Evolutionary conservation across 2,888 invertebrate genomes (phyloP), one percentile per base, ranked within the genome.

Genomic region (Serrognathus titanus): DNA sequence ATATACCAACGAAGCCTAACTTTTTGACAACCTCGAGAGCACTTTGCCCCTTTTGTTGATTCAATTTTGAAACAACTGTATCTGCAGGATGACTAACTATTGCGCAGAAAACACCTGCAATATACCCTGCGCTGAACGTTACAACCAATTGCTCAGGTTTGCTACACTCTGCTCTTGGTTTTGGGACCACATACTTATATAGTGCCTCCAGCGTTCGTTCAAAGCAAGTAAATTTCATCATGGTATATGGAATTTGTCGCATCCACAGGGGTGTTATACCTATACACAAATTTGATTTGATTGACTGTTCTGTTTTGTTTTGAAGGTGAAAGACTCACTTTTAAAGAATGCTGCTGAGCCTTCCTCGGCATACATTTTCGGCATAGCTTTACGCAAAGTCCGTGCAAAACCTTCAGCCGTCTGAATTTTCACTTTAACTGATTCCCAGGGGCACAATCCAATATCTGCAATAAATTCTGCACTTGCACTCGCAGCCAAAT

Each of bases 181-280:
- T 98, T 41, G 97, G 98, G 53, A 97, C 97, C 58, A 96, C 94
- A 75, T 84, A 81, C 78, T 88, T 85, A 82, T 98, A 98, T 40
- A 99, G 79, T 57, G 94, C 80, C 75, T 98, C 98, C 38, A 98
- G 85, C 10, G 98, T 98, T 74, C 92, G 87, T 80, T 99, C 98
- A 80, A 98, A 99, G 83, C 96, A 97, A 65, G 97, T 94, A 78
- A 98, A 98, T 83, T 98, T 98, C 97, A 98, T 98, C 98, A 98
- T 98, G 65, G 97, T 98, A 85, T 98, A 98, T 0, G 98, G 98
- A 75, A 99, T 98, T 83, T 98, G 98, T 68, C 97, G 81, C 79
- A 92, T 88, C 97, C 97, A 98, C 61, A 97, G 83, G 43, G 98
- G 98, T 50, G 92, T 94, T 60, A 98, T 82, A 54, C 24, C 24